Evolutionary conservation across 37 sponge, comb jelly and placozoan species (phyloP).

Genomic region (Haliclona indistincta): DNA sequence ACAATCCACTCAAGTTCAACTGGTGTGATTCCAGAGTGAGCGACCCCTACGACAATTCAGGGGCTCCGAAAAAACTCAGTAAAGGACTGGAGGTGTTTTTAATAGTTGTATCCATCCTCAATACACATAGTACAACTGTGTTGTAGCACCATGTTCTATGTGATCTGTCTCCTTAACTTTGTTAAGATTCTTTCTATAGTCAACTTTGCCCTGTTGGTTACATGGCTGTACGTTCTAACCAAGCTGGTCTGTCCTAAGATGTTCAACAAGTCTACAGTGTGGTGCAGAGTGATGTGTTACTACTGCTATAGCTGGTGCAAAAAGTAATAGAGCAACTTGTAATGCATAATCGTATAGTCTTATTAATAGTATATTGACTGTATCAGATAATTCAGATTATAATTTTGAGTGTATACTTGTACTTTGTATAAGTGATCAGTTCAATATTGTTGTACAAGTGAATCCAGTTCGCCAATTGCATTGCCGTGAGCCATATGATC

Average conservation of each 20-base stretch:
- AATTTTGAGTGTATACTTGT: background rate
- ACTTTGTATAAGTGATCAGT: too few relatives aligned
- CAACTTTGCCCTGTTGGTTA: constrained; percentile 12
- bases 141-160: background rate
- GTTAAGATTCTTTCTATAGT: constrained; percentile 22
- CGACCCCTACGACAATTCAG: background rate
- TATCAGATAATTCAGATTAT: background rate
- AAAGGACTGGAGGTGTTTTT: constrained; percentile 25
- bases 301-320: background rate
- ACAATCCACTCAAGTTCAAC: constrained; percentile 32
- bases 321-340: background rate
- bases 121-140: background rate
- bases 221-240: constrained; percentile 16
- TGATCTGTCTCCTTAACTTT: background rate
- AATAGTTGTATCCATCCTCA: constrained; percentile 57
- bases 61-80: constrained; percentile 24
- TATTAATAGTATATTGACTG: background rate
- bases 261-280: background rate
- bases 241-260: constrained; percentile 3
- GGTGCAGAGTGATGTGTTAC: background rate
- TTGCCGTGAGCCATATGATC: background rate
- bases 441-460: background rate
- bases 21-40: constrained; percentile 63
- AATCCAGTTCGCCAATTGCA: background rate
- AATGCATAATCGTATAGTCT: background rate